A percentile compares a stretch with the other conserved stretches of the same genome.
phyloP scores from a whole-genome alignment of 2,888 invertebrate genomes.

The Liposcelis brunnea region DNA sequence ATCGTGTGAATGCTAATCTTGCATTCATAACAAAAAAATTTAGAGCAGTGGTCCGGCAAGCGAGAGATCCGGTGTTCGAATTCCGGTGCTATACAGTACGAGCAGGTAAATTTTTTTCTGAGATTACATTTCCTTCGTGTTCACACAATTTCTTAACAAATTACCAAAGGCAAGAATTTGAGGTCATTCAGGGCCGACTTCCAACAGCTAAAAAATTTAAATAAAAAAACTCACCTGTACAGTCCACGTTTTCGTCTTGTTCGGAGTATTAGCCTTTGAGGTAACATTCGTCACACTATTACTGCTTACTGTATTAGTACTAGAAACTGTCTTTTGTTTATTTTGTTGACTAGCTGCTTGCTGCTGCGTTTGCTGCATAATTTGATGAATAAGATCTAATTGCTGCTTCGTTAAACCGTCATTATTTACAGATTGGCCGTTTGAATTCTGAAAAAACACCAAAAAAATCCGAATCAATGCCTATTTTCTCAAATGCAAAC shows the following conservation, averaged over 20 bases:
- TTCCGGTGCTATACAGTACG: no score
- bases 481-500: not conserved
- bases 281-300: constrained; percentile 21
- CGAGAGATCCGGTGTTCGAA: no score
- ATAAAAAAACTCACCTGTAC: constrained; percentile 22
- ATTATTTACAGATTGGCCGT: constrained; percentile 27
- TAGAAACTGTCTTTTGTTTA: constrained; percentile 21
- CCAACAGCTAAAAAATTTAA: no score
- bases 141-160: no score
- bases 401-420: constrained; percentile 55
- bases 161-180: no score
- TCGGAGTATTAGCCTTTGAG: constrained; percentile 10
- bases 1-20: no score
- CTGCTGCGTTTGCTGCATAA: constrained; percentile 58
- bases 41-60: no score
- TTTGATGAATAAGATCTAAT: constrained; percentile 56
- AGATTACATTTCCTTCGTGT: no score
- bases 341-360: constrained; percentile 30
- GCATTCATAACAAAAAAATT: no score
- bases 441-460: constrained; percentile 9
- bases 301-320: constrained; percentile 16
- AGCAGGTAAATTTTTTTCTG: no score
- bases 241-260: constrained; percentile 23
- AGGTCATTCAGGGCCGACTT: no score
- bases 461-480: constrained; percentile 3